Evolutionary conservation across 35 echinoderm and acorn worm species (phyloP).

Genomic region (Ptychodera flava): DNA sequence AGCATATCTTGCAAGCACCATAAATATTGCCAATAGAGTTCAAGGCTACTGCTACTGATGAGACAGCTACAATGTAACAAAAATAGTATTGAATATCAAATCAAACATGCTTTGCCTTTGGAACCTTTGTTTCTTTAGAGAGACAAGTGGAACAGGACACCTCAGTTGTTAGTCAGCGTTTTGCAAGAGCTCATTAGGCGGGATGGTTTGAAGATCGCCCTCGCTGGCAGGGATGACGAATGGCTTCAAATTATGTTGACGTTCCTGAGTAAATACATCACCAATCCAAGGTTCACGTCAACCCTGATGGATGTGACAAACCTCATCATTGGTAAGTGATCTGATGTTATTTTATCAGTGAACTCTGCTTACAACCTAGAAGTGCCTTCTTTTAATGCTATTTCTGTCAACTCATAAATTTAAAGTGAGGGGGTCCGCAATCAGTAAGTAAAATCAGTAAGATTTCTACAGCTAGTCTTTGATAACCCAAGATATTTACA

Average conservation of each 20-base stretch:
- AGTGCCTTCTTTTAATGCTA: background rate
- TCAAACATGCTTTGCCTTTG: no score
- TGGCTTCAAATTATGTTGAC: conserved; percentile 65
- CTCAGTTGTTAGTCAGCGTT: conserved; percentile 69
- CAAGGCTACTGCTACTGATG: no score
- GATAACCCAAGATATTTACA: background rate
- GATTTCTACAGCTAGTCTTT: background rate
- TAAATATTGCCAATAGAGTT: no score
- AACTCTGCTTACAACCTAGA: background rate
- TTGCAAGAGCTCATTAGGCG: conserved; percentile 81
- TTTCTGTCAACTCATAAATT: background rate
- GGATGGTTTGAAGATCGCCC: conserved; percentile 64
- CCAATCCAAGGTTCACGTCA: conserved; percentile 66
- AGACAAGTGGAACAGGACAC: conserved; percentile 32
- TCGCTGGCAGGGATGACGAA: conserved; percentile 78
- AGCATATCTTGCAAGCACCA: no score
- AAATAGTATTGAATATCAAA: no score
- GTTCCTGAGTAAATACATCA: conserved; percentile 79
- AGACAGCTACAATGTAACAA: no score
- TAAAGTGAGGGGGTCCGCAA: background rate
- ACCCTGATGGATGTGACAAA: conserved; percentile 71
- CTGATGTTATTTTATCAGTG: no score
- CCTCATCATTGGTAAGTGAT: conserved; percentile 66
- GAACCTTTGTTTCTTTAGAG: conserved; percentile 31
- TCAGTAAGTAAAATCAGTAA: background rate